Conservation (phyloP, 2,888 invertebrate species). For the Drosophila nr. fundita region DNA sequence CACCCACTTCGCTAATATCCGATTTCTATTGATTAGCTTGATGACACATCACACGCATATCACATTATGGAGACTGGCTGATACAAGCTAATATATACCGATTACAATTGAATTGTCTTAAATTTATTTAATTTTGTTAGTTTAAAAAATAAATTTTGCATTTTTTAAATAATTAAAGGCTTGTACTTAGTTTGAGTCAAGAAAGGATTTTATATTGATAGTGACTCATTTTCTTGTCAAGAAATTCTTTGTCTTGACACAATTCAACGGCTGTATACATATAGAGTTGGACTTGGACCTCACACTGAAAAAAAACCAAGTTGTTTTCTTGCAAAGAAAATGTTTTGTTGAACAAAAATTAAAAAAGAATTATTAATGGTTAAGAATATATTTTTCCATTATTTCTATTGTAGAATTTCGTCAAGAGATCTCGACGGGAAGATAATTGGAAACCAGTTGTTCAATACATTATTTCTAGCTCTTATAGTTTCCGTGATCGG, state of each 20-base stretch:
- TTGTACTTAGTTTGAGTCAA: background rate
- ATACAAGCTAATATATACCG: background rate
- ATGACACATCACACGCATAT: conserved; percentile 48
- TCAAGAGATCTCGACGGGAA: background rate
- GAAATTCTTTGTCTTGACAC: background rate
- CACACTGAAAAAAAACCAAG: background rate
- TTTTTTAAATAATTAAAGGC: background rate
- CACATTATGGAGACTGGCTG: conserved; percentile 4
- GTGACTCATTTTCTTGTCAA: background rate
- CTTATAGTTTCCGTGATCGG: background rate
- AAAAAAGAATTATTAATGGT: background rate
- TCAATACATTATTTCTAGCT: background rate
- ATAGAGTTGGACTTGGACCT: background rate
- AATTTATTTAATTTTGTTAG: background rate
- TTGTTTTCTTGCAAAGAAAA: fast-evolving
- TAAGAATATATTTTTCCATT: background rate
- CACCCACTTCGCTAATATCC: conserved; percentile 21
- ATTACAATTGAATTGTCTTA: background rate
- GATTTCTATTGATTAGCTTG: conserved; percentile 29
- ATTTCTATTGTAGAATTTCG: background rate
- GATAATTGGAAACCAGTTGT: background rate
- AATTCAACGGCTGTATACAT: background rate
- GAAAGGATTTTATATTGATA: background rate
- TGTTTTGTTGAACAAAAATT: background rate
- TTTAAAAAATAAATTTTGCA: background rate